Evolutionary conservation across 2,888 invertebrate genomes (phyloP).

Genomic region (Troides helena): DNA sequence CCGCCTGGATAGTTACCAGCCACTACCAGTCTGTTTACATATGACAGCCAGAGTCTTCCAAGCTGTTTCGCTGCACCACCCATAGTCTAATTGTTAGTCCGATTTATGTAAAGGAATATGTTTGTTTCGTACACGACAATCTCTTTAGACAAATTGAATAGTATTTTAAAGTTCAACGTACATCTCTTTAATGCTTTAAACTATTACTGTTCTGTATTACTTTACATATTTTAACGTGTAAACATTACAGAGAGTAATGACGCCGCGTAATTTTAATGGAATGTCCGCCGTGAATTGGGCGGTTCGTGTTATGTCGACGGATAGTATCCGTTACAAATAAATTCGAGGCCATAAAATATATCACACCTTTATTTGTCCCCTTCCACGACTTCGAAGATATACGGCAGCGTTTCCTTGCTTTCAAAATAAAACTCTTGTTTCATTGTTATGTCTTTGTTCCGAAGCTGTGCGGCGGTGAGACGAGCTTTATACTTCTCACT

Average conservation of each 20-base stretch:
- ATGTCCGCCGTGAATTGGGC: slow-evolving; percentile 17
- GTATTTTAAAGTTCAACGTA: not conserved
- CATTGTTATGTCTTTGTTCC: slow-evolving; percentile 37
- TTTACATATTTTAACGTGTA: slow-evolving; percentile 18
- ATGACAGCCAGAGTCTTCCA: no score
- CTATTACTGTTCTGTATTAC: slow-evolving; percentile 4
- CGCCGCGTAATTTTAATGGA: slow-evolving; percentile 24
- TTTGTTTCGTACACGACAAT: not conserved
- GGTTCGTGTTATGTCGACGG: slow-evolving; percentile 22
- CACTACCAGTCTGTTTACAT: no score
- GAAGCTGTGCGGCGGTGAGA: slow-evolving; percentile 28
- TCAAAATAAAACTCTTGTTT: slow-evolving; percentile 35
- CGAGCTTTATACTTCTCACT: slow-evolving; percentile 26
- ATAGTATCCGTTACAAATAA: slow-evolving; percentile 30
- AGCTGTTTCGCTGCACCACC: no score
- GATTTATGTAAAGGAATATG: not conserved
- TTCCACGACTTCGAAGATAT: slow-evolving; percentile 29
- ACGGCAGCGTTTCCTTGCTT: slow-evolving; percentile 29
- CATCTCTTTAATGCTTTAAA: slow-evolving; percentile 13
- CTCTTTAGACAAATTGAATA: not conserved
- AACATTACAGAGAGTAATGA: slow-evolving; percentile 16
- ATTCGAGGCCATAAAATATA: slow-evolving; percentile 30
- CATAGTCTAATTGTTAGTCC: no score
- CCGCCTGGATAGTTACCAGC: no score
- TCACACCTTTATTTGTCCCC: slow-evolving; percentile 32